Evolutionary conservation across 1,140 invertebrate species (phyloP), one percentile per base, ranked within the genome.

Genomic region (Drosophila subpulchrella): DNA sequence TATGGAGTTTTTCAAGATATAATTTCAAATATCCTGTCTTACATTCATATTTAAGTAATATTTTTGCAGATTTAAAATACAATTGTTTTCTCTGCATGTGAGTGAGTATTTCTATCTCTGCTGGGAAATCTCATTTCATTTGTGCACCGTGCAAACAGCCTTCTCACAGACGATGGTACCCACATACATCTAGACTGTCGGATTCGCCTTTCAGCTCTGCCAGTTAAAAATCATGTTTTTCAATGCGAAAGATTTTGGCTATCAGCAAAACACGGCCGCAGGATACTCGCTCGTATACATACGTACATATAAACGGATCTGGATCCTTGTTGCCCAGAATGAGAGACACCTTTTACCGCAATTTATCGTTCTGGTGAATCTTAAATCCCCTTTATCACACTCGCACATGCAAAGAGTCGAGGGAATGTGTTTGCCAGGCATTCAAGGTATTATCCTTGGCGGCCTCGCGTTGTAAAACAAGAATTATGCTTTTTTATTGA

Each of bases 181-280:
- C 15, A 20, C 48, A 10, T 36, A 51, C 41, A 17, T 13, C 15
- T 27, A 47, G 57, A 20, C 51, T 75, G 73, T 75, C 67, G 74
- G 68, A 56, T 66, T 57, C 56, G 56, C 66, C 62, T 71, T 81
- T 86, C 83, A 86, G 78, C 66, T 77, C 53, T 79, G 75, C 65
- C 75, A 86, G 83, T 89, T 86, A 86, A 90, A 89, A 89, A 89
- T 89, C 84, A 88, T 82, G 80, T 89, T 89, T 88, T 88, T 81
- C 80, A 65, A 61, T 78, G 80, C 62, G 66, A 17, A 67, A 75
- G 77, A 80, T 89, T 80, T 67, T 50, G 67, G 66, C 81, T 88
- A 88, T 89, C 80, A 68, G 70, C 73, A 79, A 76, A 83, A 61
- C 59, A 59, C 38, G 42, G 30, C 48, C 32, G 41, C 46, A 68